Evolutionary conservation across 2,888 invertebrate species (phyloP).

Genomic region (Pyrrhia umbra): DNA sequence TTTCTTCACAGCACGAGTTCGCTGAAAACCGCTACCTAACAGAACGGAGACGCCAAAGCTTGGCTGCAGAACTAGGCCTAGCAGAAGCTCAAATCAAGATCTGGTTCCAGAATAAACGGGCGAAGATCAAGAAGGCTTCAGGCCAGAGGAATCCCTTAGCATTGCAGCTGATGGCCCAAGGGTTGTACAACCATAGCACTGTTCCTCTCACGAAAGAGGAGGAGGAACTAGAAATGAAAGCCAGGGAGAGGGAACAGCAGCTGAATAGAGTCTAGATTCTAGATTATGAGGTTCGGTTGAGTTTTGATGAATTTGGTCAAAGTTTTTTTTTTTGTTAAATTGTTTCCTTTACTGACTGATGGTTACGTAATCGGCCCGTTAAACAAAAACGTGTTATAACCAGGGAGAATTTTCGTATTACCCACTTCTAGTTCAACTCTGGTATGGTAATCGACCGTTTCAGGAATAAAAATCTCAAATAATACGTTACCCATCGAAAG

Average conservation of each 20-base stretch:
- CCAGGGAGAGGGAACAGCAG: constrained; percentile 82
- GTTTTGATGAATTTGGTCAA: constrained; percentile 16
- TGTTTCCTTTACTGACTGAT: no score
- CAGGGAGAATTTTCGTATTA: no score
- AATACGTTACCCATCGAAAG: no score
- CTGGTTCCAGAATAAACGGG: constrained; percentile 99
- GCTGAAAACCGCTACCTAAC: constrained; percentile 98
- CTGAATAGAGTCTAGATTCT: constrained; percentile 75
- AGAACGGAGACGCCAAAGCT: constrained; percentile 96
- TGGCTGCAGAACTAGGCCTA: constrained; percentile 97
- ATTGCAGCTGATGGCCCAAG: constrained; percentile 97
- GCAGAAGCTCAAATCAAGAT: constrained; percentile 99
- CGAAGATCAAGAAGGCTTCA: constrained; percentile 98
- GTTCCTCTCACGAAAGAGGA: constrained; percentile 93
- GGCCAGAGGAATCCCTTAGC: constrained; percentile 96
- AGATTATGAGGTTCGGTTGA: constrained; percentile 40
- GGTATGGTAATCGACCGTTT: no score
- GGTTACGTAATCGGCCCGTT: no score
- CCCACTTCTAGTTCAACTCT: no score
- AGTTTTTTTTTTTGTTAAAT: no score
- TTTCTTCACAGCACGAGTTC: constrained; percentile 94
- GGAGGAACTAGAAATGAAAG: constrained; percentile 92
- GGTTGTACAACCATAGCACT: constrained; percentile 95
- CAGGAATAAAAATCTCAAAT: no score
- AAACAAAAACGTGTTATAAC: no score